Conservation (phyloP, 2,797 vertebrate genomes). For the Alfaro cultratus region DNA sequence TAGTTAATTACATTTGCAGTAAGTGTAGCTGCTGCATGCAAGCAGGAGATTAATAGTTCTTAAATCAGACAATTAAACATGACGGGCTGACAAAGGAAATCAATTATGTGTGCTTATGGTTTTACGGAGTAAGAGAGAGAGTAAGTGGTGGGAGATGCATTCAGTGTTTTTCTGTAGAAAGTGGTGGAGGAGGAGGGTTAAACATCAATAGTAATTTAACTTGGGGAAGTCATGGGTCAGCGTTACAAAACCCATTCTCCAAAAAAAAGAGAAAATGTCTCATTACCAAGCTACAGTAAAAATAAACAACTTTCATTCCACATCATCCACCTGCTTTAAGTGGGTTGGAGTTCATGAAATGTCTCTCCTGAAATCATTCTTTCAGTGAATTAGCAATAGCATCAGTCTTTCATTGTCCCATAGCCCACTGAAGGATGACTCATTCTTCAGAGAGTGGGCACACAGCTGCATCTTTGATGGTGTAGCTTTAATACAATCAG, state of each 20-base stretch:
- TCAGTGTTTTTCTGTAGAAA: slow-evolving; percentile 13
- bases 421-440: slow-evolving; percentile 18
- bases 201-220: slow-evolving; percentile 52
- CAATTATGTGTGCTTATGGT: slow-evolving; percentile 26
- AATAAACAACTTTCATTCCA: slow-evolving; percentile 5
- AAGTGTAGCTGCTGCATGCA: not conserved
- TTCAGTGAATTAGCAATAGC: slow-evolving; percentile 29
- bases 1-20: not conserved
- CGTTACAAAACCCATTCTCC: not conserved
- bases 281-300: slow-evolving; percentile 1
- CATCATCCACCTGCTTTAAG: not conserved
- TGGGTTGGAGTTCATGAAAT: slow-evolving; percentile 8
- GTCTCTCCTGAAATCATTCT: slow-evolving; percentile 20
- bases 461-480: slow-evolving; percentile 35
- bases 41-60: slow-evolving; percentile 16
- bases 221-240: slow-evolving; percentile 13
- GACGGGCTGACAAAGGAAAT: slow-evolving; percentile 21
- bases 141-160: slow-evolving; percentile 12
- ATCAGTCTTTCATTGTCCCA: slow-evolving; percentile 38
- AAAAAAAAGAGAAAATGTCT: slow-evolving; percentile 6
- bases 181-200: slow-evolving; percentile 16
- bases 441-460: slow-evolving; percentile 14
- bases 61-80: slow-evolving; percentile 39
- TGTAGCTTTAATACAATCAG: slow-evolving; percentile 17
- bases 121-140: slow-evolving; percentile 20